Evolutionary conservation across 2,797 vertebrate genomes (phyloP), one percentile per base, ranked within the genome.

Genomic region (Alfaro cultratus): DNA sequence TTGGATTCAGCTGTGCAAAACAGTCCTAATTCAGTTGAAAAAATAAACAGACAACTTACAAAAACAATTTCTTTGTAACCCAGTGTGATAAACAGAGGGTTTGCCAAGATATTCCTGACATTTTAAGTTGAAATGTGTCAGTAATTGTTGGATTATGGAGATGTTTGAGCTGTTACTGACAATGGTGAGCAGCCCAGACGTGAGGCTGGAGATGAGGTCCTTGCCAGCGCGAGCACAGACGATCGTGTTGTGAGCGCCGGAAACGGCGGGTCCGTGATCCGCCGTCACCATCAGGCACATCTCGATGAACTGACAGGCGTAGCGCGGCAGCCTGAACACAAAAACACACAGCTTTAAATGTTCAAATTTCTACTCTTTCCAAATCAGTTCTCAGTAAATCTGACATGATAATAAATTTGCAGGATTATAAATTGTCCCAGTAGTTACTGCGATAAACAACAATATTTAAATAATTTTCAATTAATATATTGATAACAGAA

Each of bases 201-300:
- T 99, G 81, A 99, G 98, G 87, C 98, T 97, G 0, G 98, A 99
- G 90, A 99, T 97, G 12, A 99, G 96, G 88, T 99, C 98, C 87
- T 99, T 99, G 10, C 98, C 98, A 6, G 98, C 98, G 34, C 98
- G 97, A 29, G 98, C 97, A 6, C 98, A 99, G 83, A 99, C 98
- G 2, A 99, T 99, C 79, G 98, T 99, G 95, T 99, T 99, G 94
- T 99, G 98, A 75, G 98, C 98, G 11, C 98, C 98, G 0, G 98
- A 99, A 8, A 99, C 98, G 0, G 98, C 98, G 0, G 98, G 98
- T 0, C 98, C 98, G 0, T 99, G 98, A 83, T 99, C 98, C 6
- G 98, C 98, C 0, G 98, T 99, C 88, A 99, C 98, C 98, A 99
- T 99, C 91, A 99, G 92, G 82, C 98, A 99, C 98, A 99, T 99